Conservation (phyloP, 92 coral and sea anemone genomes). For the Hydrozoanthus gracilis region DNA sequence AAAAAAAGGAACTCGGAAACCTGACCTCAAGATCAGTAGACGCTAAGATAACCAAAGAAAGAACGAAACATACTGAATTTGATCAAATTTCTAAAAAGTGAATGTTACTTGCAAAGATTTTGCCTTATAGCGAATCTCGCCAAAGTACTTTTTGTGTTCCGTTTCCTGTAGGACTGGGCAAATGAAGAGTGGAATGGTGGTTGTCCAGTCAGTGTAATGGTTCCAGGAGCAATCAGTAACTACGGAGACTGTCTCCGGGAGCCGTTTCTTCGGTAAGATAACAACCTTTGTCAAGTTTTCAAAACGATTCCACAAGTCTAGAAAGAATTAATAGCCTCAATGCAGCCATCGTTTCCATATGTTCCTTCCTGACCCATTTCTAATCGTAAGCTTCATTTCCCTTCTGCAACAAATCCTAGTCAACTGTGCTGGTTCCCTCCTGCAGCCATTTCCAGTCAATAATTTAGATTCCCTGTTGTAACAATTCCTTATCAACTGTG, state of each 20-base stretch:
- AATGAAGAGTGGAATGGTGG: conserved; percentile 95
- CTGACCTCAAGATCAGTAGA: too few species aligned
- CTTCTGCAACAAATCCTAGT: too few species aligned
- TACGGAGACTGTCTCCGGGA: conserved; percentile 89
- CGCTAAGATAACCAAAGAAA: too few species aligned
- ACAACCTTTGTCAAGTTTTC: neutral
- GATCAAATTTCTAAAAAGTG: neutral
- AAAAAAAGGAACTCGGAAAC: too few species aligned
- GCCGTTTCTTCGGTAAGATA: conserved; percentile 77
- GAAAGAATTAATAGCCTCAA: neutral
- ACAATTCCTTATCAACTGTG: too few species aligned
- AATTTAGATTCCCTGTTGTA: too few species aligned
- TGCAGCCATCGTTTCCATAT: neutral
- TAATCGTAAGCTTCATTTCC: too few species aligned
- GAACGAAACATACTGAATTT: neutral
- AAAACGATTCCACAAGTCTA: neutral
- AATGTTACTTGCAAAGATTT: neutral
- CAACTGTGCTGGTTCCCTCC: too few species aligned
- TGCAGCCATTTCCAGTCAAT: too few species aligned
- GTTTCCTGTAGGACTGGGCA: conserved; percentile 84
- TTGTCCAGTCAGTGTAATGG: conserved; percentile 94
- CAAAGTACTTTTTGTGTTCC: neutral
- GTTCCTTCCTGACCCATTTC: neutral
- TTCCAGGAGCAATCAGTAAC: conserved; percentile 89
- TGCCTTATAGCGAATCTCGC: neutral